Percentiles rank a stretch among this genome's conserved stretches.
Evolutionary conservation across 1,140 invertebrate genomes (phyloP).

Genomic region (Lepidostoma basale): DNA sequence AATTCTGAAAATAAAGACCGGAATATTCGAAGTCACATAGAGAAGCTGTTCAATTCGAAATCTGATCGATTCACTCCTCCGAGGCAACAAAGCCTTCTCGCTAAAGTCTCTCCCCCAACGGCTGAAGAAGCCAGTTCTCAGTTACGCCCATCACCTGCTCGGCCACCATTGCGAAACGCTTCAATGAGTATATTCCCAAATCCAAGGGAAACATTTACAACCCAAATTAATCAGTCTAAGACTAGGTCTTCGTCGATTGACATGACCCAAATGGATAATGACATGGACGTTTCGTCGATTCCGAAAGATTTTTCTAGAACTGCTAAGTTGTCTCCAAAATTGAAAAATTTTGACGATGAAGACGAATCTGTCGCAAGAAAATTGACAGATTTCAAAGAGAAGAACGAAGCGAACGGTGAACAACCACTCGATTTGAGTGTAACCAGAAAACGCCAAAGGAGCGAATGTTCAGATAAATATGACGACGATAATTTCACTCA

Average conservation of each 20-base stretch:
- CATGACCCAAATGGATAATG: constrained; percentile 46
- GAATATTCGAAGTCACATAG: constrained; percentile 36
- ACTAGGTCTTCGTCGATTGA: constrained; percentile 36
- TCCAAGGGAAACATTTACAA: constrained; percentile 50
- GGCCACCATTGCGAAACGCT: constrained; percentile 58
- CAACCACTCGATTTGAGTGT: constrained; percentile 78
- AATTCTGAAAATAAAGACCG: constrained; percentile 33
- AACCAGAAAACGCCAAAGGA: constrained; percentile 59
- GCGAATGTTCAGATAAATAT: constrained; percentile 53
- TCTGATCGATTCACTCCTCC: constrained; percentile 53
- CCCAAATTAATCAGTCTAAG: constrained; percentile 36
- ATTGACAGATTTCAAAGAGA: neutral
- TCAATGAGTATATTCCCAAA: constrained; percentile 53
- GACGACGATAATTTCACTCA: constrained; percentile 56
- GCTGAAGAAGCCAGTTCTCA: constrained; percentile 68
- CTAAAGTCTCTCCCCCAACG: constrained; percentile 68
- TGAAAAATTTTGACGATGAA: constrained; percentile 4
- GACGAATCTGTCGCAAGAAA: constrained; percentile 21
- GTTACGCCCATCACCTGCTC: constrained; percentile 68
- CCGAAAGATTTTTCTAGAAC: constrained; percentile 57
- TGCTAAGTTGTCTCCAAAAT: constrained; percentile 32
- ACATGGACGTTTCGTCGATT: constrained; percentile 50
- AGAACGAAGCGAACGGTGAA: constrained; percentile 54
- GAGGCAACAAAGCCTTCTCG: constrained; percentile 54
- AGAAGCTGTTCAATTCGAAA: constrained; percentile 33